Evolutionary conservation across 2,113 vertebrate genomes (phyloP).

Genomic region (Cepphus grylle): DNA sequence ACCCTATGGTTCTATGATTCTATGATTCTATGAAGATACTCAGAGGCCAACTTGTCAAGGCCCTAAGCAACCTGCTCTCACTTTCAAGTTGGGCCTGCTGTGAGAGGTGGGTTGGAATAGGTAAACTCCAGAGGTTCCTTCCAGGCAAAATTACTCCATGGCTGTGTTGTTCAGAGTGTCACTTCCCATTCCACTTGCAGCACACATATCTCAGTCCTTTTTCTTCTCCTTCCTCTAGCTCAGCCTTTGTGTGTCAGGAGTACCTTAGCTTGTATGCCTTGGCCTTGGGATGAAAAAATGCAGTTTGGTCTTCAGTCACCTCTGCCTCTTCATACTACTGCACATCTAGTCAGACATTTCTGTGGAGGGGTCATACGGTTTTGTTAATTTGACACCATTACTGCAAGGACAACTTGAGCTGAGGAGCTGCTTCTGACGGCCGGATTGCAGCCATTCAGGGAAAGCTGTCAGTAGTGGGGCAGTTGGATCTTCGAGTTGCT

Average conservation of each 20-base stretch:
- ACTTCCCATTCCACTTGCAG: background rate
- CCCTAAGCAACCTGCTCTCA: background rate
- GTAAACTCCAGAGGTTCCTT: background rate
- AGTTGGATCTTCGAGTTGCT: background rate
- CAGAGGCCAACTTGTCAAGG: background rate
- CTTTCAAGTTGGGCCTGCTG: background rate
- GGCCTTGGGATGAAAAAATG: background rate
- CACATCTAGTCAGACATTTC: background rate
- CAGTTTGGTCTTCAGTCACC: background rate
- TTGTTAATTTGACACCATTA: background rate
- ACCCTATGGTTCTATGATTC: too few species aligned
- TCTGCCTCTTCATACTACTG: background rate
- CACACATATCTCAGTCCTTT: background rate
- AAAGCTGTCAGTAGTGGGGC: background rate
- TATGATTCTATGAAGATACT: too few species aligned
- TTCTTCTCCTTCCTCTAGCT: background rate
- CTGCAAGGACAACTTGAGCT: background rate
- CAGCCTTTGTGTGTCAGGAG: background rate
- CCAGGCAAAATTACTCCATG: background rate
- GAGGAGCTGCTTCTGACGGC: background rate
- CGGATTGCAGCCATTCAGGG: background rate
- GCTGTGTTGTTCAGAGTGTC: background rate
- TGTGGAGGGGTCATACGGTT: background rate
- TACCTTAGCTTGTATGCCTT: background rate
- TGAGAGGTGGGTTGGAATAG: background rate